A percentile compares a stretch with the other conserved stretches of the same genome.
Evolutionary conservation across 2,888 invertebrate species (phyloP).

Genomic region (Galeopsomyia nigrocyanea): DNA sequence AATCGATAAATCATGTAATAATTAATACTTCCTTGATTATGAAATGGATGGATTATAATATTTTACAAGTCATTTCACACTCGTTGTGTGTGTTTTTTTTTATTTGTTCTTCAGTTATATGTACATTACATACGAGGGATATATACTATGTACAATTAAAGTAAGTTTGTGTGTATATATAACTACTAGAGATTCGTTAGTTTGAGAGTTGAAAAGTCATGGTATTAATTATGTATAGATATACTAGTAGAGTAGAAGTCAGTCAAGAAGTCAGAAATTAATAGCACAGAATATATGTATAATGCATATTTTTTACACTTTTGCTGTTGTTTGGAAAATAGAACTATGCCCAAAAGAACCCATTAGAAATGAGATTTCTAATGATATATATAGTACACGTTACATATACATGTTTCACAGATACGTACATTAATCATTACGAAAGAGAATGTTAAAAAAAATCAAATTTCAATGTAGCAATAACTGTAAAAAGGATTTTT

Average conservation of each 20-base stretch:
- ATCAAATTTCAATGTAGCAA: slow-evolving; percentile 11
- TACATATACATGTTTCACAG: neutral
- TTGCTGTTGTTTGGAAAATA: slow-evolving; percentile 15
- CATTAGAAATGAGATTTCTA: slow-evolving; percentile 13
- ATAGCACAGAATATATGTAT: slow-evolving; percentile 64
- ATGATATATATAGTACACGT: slow-evolving; percentile 9
- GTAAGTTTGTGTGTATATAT: slow-evolving; percentile 22
- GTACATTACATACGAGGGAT: slow-evolving; percentile 30
- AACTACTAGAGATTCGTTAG: slow-evolving; percentile 50
- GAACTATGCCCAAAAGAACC: slow-evolving; percentile 14
- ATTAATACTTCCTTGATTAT: neutral
- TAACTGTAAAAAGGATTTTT: neutral
- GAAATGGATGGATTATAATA: neutral
- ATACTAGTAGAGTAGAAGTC: slow-evolving; percentile 51
- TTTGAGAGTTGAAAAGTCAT: slow-evolving; percentile 47
- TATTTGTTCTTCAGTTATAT: slow-evolving; percentile 3
- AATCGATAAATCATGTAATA: too few relatives aligned
- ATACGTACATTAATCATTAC: neutral
- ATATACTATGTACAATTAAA: slow-evolving; percentile 44
- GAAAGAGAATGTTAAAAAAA: too few relatives aligned
- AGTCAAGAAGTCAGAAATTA: slow-evolving; percentile 59
- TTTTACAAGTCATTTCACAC: slow-evolving; percentile 5
- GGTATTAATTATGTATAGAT: slow-evolving; percentile 46
- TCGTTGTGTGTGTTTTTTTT: too few relatives aligned
- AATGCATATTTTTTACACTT: slow-evolving; percentile 18